Percentiles rank a stretch among this genome's conserved stretches.
Conservation (phyloP, 2,888 invertebrate species). For the Celastrina argiolus region DNA sequence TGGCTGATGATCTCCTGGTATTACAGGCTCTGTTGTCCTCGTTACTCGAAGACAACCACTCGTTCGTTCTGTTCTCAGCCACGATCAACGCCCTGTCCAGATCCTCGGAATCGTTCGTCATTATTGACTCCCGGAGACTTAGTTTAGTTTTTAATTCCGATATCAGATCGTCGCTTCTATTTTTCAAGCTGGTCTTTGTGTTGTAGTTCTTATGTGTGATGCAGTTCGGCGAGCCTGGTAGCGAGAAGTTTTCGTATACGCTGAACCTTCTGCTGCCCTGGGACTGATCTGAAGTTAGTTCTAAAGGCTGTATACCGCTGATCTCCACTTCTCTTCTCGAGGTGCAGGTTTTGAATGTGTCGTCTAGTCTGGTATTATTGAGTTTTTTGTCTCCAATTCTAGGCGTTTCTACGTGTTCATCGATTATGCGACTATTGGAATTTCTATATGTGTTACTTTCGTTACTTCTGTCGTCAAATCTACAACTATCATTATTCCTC, state of each 20-base stretch:
- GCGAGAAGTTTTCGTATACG: constrained; percentile 64
- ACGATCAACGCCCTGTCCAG: constrained; percentile 59
- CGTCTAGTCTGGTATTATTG: not conserved
- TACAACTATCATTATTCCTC: constrained; percentile 19
- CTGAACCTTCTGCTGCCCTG: constrained; percentile 42
- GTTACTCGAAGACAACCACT: constrained; percentile 50
- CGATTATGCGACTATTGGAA: not conserved
- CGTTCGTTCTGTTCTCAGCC: constrained; percentile 63
- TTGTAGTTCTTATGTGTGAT: constrained; percentile 65
- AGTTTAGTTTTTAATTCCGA: constrained; percentile 24
- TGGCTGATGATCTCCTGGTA: constrained; percentile 66
- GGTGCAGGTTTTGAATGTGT: constrained; percentile 53
- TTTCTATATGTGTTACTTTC: not conserved
- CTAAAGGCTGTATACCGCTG: constrained; percentile 54
- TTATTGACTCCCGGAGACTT: constrained; percentile 32
- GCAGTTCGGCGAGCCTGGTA: constrained; percentile 62
- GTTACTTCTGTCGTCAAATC: not conserved
- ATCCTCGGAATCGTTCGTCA: constrained; percentile 46
- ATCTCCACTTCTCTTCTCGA: constrained; percentile 53
- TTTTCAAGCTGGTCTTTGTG: constrained; percentile 54
- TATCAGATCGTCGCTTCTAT: constrained; percentile 30
- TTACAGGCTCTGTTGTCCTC: constrained; percentile 45
- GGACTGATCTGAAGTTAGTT: constrained; percentile 44
- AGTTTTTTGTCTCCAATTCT: constrained; percentile 37
- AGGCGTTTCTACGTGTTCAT: constrained; percentile 42